A percentile compares a stretch with the other conserved stretches of the same genome.
Evolutionary conservation across 1,140 invertebrate genomes (phyloP).

Genomic region (honey bee (Apis mellifera)): DNA sequence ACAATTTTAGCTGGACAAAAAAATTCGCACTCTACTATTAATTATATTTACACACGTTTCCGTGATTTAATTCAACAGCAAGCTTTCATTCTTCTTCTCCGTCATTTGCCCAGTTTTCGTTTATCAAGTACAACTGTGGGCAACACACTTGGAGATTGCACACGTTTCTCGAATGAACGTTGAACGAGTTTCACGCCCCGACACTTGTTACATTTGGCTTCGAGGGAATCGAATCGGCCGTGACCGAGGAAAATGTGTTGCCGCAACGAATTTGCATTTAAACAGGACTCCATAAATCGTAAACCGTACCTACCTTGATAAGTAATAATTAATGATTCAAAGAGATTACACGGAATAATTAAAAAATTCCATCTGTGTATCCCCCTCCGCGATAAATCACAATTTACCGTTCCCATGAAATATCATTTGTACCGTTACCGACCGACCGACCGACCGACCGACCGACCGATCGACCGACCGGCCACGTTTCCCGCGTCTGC

Average conservation of each 20-base stretch:
- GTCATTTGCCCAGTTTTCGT: background rate
- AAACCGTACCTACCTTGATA: background rate
- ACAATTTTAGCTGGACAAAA: no score
- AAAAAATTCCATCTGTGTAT: constrained; percentile 38
- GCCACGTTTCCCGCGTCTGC: background rate
- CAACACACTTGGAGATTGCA: background rate
- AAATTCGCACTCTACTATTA: no score
- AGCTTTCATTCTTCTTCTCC: no score
- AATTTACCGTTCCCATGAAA: constrained; percentile 40
- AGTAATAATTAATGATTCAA: constrained; percentile 39
- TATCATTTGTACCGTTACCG: constrained; percentile 40
- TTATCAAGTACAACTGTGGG: background rate
- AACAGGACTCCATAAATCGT: constrained; percentile 14
- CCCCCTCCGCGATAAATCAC: constrained; percentile 23
- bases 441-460: background rate
- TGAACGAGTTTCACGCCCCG: background rate
- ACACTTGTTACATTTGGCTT: background rate
- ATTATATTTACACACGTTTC: no score
- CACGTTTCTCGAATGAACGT: background rate
- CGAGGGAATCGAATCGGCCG: constrained; percentile 16
- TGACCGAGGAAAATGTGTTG: background rate
- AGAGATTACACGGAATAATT: constrained; percentile 17
- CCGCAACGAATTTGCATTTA: constrained; percentile 18
- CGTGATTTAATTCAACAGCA: no score
- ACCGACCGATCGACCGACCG: background rate